phyloP scores from a whole-genome alignment of 2,797 vertebrate genomes.

The Acanthornis magna region DNA sequence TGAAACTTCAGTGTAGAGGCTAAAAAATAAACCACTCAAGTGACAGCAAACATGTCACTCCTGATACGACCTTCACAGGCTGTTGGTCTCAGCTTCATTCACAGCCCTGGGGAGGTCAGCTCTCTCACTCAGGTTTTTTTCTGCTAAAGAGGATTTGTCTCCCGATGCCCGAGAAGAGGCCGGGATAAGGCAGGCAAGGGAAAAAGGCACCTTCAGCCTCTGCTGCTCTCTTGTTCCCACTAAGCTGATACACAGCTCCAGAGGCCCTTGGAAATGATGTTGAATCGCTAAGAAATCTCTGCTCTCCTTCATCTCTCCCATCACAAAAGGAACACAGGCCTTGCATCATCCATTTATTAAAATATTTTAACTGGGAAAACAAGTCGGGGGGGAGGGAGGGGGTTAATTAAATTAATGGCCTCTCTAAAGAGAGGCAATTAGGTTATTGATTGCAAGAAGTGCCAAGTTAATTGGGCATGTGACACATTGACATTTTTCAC shows the following conservation, averaged over 20 bases:
- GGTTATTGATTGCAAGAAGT: constrained; percentile 65
- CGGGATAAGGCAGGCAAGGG: neutral
- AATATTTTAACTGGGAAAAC: constrained; percentile 31
- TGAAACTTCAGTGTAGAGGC: neutral
- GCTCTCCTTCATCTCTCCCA: neutral
- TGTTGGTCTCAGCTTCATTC: neutral
- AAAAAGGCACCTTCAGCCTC: neutral
- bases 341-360: constrained; percentile 19
- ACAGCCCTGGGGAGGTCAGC: neutral
- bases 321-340: neutral
- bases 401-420: constrained; percentile 70
- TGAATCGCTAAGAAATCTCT: neutral
- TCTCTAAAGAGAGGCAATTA: constrained; percentile 68
- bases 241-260: neutral
- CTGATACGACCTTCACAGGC: neutral
- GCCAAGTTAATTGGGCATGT: constrained; percentile 66
- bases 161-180: neutral
- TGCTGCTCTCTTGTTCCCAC: neutral
- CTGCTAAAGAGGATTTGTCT: neutral
- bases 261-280: neutral
- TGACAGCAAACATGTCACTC: neutral
- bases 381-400: neutral
- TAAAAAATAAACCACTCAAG: neutral
- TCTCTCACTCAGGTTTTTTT: neutral
- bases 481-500: constrained; percentile 67